Evolutionary conservation across 2,888 invertebrate species (phyloP).

Genomic region (Auanema sp.): DNA sequence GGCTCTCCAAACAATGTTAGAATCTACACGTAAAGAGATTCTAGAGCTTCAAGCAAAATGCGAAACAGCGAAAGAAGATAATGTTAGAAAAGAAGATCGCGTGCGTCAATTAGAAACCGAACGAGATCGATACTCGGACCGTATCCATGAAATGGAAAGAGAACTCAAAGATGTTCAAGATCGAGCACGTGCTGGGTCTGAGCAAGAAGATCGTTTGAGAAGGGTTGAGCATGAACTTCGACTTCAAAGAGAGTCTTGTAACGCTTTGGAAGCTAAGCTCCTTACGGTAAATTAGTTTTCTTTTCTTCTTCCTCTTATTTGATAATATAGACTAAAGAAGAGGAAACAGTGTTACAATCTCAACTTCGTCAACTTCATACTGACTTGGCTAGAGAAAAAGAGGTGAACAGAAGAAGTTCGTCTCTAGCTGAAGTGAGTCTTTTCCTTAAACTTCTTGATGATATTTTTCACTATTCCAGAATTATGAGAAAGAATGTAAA

Average conservation of each 20-base stretch:
- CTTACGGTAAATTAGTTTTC: constrained; percentile 7
- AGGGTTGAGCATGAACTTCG: constrained; percentile 18
- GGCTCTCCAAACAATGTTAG: constrained; percentile 11
- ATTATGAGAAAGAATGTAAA: not conserved
- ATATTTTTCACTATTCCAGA: not conserved
- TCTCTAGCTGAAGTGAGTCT: not conserved
- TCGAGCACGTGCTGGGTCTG: constrained; percentile 6
- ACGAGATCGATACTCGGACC: constrained; percentile 19
- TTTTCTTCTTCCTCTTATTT: not conserved
- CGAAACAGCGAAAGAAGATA: constrained; percentile 13
- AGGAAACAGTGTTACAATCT: constrained; percentile 9
- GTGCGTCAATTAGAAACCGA: constrained; percentile 14
- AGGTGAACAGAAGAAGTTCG: not conserved
- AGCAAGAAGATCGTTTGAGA: constrained; percentile 13
- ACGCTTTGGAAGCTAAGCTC: constrained; percentile 16
- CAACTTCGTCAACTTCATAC: constrained; percentile 16
- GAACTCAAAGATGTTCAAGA: constrained; percentile 27
- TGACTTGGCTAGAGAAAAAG: constrained; percentile 19
- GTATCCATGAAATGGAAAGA: constrained; percentile 26
- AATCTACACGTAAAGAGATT: constrained; percentile 7
- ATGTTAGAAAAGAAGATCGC: constrained; percentile 2
- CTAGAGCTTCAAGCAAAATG: constrained; percentile 11
- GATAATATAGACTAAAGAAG: constrained; percentile 13
- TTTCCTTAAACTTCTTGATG: not conserved
- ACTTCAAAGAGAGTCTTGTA: constrained; percentile 15